A percentile compares a stretch with the other conserved stretches of the same genome.
Conservation (phyloP, 2,797 vertebrate species). For the Enteromius anoplus region DNA sequence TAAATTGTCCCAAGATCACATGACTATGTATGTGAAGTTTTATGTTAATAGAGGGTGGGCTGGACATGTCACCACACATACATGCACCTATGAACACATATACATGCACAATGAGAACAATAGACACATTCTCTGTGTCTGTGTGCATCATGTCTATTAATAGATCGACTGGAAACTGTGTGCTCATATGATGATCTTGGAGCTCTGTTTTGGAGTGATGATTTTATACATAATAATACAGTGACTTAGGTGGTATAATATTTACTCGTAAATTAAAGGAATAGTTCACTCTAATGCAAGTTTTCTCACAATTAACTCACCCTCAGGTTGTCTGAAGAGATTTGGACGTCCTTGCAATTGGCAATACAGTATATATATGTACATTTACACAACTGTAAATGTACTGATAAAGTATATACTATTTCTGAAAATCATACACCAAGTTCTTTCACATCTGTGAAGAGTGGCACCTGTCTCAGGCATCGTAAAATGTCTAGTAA, state of each 20-base stretch:
- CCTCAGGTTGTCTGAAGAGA: too few relatives aligned
- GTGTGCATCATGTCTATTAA: slow-evolving; percentile 75
- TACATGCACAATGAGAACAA: slow-evolving; percentile 67
- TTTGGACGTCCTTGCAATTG: too few relatives aligned
- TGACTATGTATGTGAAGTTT: slow-evolving; percentile 67
- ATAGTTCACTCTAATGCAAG: background rate
- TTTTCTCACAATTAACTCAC: background rate
- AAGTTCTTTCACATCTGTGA: background rate
- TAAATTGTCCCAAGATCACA: slow-evolving; percentile 76
- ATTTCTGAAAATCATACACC: background rate
- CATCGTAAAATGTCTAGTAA: background rate
- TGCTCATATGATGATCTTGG: slow-evolving; percentile 57
- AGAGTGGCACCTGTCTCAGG: background rate
- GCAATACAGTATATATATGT: too few relatives aligned
- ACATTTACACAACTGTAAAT: background rate
- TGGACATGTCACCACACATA: slow-evolving; percentile 48
- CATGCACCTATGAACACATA: slow-evolving; percentile 46
- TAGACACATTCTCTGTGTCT: slow-evolving; percentile 67
- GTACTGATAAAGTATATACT: background rate
- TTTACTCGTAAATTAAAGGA: background rate
- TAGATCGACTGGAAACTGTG: slow-evolving; percentile 47
- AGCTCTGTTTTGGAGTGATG: slow-evolving; percentile 48
- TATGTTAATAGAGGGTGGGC: slow-evolving; percentile 70
- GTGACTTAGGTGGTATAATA: slow-evolving; percentile 19
- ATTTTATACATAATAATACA: slow-evolving; percentile 6